Percentiles rank a stretch among this genome's conserved stretches.
Conservation (phyloP, 2,113 vertebrate species). For the Ursus arctos region DNA sequence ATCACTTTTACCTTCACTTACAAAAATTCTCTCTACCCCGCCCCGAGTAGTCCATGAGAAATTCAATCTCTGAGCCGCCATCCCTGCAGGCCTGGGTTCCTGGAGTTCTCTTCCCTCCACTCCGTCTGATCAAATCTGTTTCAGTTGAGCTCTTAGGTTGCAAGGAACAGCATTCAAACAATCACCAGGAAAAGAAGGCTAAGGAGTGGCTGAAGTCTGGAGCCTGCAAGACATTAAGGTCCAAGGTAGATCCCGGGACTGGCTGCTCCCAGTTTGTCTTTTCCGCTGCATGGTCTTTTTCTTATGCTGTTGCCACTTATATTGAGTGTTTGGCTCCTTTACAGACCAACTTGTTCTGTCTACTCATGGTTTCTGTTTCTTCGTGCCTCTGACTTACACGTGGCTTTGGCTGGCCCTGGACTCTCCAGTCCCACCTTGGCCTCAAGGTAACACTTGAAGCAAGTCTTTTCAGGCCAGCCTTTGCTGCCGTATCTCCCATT, state of each 20-base stretch:
- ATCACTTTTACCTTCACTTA: background rate
- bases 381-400: background rate
- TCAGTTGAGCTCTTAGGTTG: background rate
- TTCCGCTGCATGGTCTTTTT: background rate
- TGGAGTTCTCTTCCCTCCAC: background rate
- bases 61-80: background rate
- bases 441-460: background rate
- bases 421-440: background rate
- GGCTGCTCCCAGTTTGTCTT: background rate
- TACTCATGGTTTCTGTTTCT: background rate
- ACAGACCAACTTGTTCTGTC: background rate
- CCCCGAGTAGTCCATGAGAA: background rate
- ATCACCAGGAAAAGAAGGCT: background rate
- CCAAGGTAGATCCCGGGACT: background rate
- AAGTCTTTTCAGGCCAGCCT: background rate
- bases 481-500: background rate
- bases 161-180: background rate
- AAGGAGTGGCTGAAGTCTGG: background rate
- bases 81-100: background rate
- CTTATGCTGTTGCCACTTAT: accelerated
- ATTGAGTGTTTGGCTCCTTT: background rate
- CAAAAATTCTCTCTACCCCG: background rate
- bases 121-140: background rate
- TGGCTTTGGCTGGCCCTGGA: background rate
- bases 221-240: background rate